Evolutionary conservation across 2,888 invertebrate species (phyloP).

Genomic region (Masnerella sp.): DNA sequence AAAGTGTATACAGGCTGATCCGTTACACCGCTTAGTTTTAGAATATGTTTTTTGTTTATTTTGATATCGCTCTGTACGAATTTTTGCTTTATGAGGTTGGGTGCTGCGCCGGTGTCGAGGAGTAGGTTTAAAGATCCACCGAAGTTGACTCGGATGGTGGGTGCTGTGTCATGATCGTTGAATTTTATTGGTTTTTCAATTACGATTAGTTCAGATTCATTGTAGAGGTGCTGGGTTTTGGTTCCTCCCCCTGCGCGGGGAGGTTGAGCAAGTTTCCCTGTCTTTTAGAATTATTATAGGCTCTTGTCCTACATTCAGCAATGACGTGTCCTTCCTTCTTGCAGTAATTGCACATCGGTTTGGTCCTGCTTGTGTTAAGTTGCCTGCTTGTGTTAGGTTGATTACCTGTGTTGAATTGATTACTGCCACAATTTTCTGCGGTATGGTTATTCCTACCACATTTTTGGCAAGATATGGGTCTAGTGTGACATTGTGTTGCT

Average conservation of each 20-base stretch:
- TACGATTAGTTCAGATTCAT: neutral
- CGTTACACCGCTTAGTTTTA: neutral
- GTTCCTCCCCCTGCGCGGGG: conserved; percentile 5
- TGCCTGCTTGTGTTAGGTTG: neutral
- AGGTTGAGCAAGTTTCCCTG: conserved; percentile 13
- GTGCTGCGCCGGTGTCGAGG: neutral
- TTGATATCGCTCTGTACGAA: neutral
- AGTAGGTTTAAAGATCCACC: neutral
- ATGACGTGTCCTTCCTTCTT: neutral
- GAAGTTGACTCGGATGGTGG: neutral
- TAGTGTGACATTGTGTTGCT: neutral
- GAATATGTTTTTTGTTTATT: neutral
- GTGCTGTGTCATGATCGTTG: neutral
- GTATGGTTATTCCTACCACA: neutral
- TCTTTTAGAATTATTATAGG: conserved; percentile 5
- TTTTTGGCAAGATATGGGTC: neutral
- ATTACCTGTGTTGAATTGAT: neutral
- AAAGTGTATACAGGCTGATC: neutral
- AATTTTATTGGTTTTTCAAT: conserved; percentile 13
- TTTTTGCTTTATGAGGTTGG: neutral
- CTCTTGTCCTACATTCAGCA: neutral
- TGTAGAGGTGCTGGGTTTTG: neutral
- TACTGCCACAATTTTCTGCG: neutral
- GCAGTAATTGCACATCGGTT: conserved; percentile 2
- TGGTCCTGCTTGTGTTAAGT: neutral